Evolutionary conservation across 1,140 invertebrate species (phyloP), one percentile per base, ranked within the genome.

Genomic region (Drosophila jambulina): DNA sequence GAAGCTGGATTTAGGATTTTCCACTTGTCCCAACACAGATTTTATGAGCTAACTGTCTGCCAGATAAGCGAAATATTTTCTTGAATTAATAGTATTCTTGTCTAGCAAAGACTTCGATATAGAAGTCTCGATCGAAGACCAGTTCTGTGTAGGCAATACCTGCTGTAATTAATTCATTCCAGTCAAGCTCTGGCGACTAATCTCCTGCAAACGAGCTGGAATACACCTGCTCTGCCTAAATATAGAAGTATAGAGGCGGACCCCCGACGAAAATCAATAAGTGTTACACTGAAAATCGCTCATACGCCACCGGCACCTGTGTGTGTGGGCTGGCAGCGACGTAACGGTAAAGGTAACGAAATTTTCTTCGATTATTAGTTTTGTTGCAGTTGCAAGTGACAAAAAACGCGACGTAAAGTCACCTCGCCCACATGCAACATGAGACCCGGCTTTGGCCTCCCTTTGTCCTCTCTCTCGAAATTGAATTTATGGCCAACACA

Each of bases 401-500:
- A 85, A 86, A 87, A 85, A 87, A 82, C 65, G 82, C 75, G 79
- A 82, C 64, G 65, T 63, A 56, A 48, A 71, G 53, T 49, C 72
- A 64, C 29, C 29, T 45, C 46, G 61, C 70, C 54, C 70, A 74
- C 72, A 45, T 63, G 60, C 74, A 76, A 45, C 63, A 42, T 46
- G 54, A 67, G 74, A 51, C 45, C 48, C 38, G 42, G 38, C 40
- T 13, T 29, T 36, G 12, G n/a, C 45, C 32, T 38, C 60, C 59
- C 21, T 49, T 43, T 63, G 61, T 75, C 60, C 56, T 82, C 10
- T 51, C 54, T 83, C 80, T 70, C 48, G 45, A 88, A 87, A 87
- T 87, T 87, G 84, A 87, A 87, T 87, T 87, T 87, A 87, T 87
- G 80, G 70, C 76, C 75, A 71, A 53, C 38, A 57, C 34, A 49